Evolutionary conservation across 2,113 vertebrate species (phyloP), one percentile per base, ranked within the genome.

Genomic region (Mungos mungo): DNA sequence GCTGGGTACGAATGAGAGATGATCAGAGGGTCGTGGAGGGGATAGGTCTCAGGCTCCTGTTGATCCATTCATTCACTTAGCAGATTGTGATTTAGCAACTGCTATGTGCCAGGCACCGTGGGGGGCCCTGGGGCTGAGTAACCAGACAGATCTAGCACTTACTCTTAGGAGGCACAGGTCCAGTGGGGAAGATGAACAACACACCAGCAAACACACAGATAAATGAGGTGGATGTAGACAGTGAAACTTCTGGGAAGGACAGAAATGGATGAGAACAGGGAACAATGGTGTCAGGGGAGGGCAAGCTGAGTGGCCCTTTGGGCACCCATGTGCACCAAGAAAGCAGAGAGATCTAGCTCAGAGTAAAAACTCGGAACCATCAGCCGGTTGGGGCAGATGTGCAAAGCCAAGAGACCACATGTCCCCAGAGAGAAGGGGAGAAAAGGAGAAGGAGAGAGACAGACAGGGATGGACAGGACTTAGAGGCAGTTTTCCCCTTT

Each of bases 31-130:
- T 18, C 3, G 27, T 8, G 7, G 3, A 52, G 8, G 0, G 45
- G 10, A 1, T n/a, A 35, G 72, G 35, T 60, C 38, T 88, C 31
- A 69, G 77, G 4, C 47, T 79, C 71, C 3, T 0, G 7, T 38
- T 41, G 52, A 50, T 45, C 15, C 76, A 57, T 27, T 14, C 18
- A 0, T n/a, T 76, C 69, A 90, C 38, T 74, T 5, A 12, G 47
- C 72, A n/a, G 25, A 54, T 23, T 27, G 19, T 84, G 72, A 19
- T 13, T 81, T 25, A 79, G 63, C 74, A 65, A 65, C 21, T 25
- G 33, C 50, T 45, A 5, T 12, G 2, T 35, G 60, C 68, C 23
- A 16, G 16, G 38, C 1, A 3, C 52, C 4, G 0, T 7, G 1
- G 31, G 85, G 47, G 92, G 23, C n/a, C 31, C 86, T 47, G 27